A percentile compares a stretch with the other conserved stretches of the same genome.
Conservation (phyloP, 2,797 vertebrate genomes). For the Carcharodon carcharias region DNA sequence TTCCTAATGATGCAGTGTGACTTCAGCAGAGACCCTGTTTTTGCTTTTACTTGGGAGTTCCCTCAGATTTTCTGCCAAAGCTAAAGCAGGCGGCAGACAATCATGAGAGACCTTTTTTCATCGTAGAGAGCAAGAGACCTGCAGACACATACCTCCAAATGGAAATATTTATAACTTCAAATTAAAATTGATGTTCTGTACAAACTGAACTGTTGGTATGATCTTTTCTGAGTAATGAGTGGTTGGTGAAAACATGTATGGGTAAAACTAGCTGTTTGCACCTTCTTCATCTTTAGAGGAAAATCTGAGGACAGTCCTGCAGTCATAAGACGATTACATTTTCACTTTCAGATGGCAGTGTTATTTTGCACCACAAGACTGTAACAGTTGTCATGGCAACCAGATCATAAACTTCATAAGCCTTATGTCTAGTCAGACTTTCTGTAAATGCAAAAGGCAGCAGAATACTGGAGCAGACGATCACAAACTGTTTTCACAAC, state of each 20-base stretch:
- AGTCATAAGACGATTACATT: constrained; percentile 35
- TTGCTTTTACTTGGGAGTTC: background rate
- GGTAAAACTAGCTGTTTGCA: background rate
- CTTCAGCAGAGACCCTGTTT: background rate
- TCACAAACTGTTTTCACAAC: too few relatives aligned
- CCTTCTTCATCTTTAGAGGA: constrained; percentile 49
- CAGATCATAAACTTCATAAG: constrained; percentile 63
- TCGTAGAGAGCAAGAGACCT: background rate
- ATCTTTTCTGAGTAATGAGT: background rate
- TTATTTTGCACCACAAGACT: constrained; percentile 67
- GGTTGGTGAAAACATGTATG: background rate
- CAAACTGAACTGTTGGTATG: background rate
- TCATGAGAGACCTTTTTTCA: background rate
- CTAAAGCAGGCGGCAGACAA: background rate
- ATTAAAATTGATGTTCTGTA: background rate
- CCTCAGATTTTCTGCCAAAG: background rate
- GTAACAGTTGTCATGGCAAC: constrained; percentile 67
- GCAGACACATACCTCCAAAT: background rate
- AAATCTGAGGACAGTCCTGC: constrained; percentile 53
- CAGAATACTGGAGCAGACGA: background rate
- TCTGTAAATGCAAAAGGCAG: constrained; percentile 66
- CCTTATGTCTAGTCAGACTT: constrained; percentile 69
- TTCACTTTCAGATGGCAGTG: constrained; percentile 60
- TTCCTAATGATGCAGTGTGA: background rate
- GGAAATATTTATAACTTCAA: background rate